Evolutionary conservation across 2,113 vertebrate genomes (phyloP), one percentile per base, ranked within the genome.

Genomic region (Oreochromis aureus): DNA sequence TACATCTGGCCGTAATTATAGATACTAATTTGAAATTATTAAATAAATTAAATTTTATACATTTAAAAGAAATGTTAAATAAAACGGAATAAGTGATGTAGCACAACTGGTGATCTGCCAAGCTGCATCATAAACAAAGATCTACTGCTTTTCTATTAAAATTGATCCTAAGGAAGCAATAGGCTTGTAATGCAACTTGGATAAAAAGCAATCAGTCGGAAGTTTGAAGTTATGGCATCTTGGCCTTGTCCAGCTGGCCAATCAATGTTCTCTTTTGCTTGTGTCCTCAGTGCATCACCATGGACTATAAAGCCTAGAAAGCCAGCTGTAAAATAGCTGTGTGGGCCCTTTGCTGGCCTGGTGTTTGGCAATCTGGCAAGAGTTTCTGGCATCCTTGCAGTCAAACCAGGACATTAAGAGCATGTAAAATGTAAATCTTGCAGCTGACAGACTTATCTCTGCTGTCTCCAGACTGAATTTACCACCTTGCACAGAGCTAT

Each of bases 361-460:
- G 81, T 91, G 90, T 93, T 88, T 85, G 89, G 88, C 88, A 87
- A 87, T 86, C 93, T 94, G 92, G 82, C 85, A 86, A 27, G 16
- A 81, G 61, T 89, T 92, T 84, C 87, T 91, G 92, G 92, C 92
- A 92, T 86, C 87, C 63, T 82, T 8, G 11, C 87, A 82, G 87
- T 93, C 81, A 3, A 87, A 88, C 71, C 81, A 76, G 88, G 84
- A 91, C 89, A 93, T 92, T 83, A 93, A 91, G 89, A 91, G 85
- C 85, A 92, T 93, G 93, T 95, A 90, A 93, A 90, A 81, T 86
- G 87, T 94, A 95, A 95, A 94, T 95, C 90, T 87, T 59, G 56
- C 69, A 32, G 81, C 80, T 87, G 92, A 90, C 92, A 91, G 59
- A 80, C 63, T 83, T 87, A 87, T 91, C 87, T 89, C 46, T 83